These are phyloP conservation scores for Stigmatopora nigra DNA, from an alignment of 2,113 vertebrate genomes.

Conservation along the genomic window DNA sequence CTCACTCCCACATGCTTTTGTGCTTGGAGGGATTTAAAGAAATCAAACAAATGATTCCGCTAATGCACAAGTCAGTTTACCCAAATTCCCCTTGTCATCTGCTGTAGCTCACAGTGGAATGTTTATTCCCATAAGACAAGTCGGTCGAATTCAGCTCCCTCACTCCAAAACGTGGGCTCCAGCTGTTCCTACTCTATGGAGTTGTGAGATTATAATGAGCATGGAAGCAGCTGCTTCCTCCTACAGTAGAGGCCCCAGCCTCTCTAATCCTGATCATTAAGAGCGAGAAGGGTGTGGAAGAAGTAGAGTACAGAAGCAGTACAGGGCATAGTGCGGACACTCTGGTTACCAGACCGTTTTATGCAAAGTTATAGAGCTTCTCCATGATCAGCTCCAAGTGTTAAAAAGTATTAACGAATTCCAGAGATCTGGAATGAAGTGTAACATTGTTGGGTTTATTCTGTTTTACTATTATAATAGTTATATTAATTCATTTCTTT, in stretches of 20 bases:
- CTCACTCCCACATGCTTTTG: constrained; percentile 1
- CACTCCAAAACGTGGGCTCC: constrained; percentile 64
- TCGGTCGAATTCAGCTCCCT: constrained; percentile 44
- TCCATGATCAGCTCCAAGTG: constrained; percentile 59
- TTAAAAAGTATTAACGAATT: constrained; percentile 54
- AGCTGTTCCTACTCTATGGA: constrained; percentile 67
- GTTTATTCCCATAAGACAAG: constrained; percentile 61
- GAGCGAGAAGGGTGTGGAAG: constrained; percentile 56
- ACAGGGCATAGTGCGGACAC: constrained; percentile 48
- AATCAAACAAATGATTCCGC: constrained; percentile 40
- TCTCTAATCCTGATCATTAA: constrained; percentile 74
- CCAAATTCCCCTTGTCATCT: constrained; percentile 46
- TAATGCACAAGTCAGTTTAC: constrained; percentile 44
- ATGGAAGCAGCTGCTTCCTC: constrained; percentile 72
- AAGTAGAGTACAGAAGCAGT: constrained; percentile 43
- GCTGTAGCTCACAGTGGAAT: constrained; percentile 49
- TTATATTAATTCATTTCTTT: too few relatives aligned
- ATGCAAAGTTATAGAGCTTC: constrained; percentile 51
- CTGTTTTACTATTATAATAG: too few relatives aligned
- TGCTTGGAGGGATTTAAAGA: constrained; percentile 6
- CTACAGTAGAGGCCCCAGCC: constrained; percentile 66
- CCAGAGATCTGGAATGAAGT: constrained; percentile 44
- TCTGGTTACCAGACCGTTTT: constrained; percentile 59
- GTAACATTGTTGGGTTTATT: too few relatives aligned
- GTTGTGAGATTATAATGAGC: constrained; percentile 70